phyloP scores from a whole-genome alignment of 2,797 vertebrate genomes.

The Ciconia nigra region DNA sequence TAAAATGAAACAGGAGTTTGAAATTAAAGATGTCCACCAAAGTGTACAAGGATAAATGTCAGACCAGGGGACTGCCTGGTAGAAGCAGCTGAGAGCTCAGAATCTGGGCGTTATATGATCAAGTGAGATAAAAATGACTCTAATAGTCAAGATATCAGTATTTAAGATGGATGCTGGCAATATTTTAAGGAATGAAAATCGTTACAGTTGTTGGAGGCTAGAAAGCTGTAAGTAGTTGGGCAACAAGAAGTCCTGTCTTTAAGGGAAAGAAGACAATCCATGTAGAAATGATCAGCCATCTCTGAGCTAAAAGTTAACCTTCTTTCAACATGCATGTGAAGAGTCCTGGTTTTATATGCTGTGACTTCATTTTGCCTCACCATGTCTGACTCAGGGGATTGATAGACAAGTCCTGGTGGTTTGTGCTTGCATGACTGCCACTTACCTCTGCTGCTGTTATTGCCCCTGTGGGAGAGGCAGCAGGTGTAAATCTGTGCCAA shows the following conservation, averaged over 20 bases:
- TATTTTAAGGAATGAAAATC: neutral
- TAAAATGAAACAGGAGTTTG: neutral
- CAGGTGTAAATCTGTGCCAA: neutral
- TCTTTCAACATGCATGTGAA: slow-evolving; percentile 3
- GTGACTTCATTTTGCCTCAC: neutral
- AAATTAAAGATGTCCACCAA: neutral
- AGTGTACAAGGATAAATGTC: neutral
- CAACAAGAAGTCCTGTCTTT: neutral
- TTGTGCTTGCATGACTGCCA: neutral
- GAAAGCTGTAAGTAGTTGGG: neutral
- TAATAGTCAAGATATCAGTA: neutral
- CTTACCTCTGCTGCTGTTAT: neutral
- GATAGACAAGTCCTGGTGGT: neutral
- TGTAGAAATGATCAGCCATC: neutral
- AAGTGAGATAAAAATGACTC: neutral
- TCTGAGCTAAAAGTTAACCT: slow-evolving; percentile 24
- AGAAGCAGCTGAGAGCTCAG: neutral
- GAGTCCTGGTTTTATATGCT: neutral
- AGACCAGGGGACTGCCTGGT: neutral
- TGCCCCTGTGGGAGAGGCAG: neutral
- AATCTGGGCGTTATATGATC: neutral
- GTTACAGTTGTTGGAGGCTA: slow-evolving; percentile 17
- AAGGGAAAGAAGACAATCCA: neutral
- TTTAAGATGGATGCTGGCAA: slow-evolving; percentile 30
- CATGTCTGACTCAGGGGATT: neutral